Base-by-base conservation (phyloP, 1,140 invertebrate genomes). In the Papilio aristodemus region DNA sequence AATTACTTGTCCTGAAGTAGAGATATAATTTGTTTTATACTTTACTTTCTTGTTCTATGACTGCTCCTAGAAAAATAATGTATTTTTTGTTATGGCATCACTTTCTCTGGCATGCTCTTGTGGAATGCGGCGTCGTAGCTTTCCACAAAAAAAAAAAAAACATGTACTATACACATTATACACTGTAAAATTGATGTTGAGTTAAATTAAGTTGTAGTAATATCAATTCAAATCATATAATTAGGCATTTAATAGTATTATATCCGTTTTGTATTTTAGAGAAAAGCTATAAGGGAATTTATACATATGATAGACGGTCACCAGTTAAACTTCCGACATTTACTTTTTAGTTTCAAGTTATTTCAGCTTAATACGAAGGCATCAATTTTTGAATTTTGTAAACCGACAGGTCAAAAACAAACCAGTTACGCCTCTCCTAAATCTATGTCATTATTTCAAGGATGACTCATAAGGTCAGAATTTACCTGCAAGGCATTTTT, bases 381-480 rank as follows among this genome's bases (percentile, higher is more conserved):
- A n/a, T n/a, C n/a, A 54, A 11, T 54, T 54, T 22, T 54, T 3
- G 9, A 3, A 22, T 19, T 11, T 0, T 54, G 3, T 11, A 3
- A 54, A 3, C 46, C 9, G 46, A 4, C 19, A 54, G 1, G 11
- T 58, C 57, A 17, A 59, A 27, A 0, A 27, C 11, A 58, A 58
- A 57, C 50, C 4, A 25, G 8, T 17, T 2, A 8, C n/a, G n/a
- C 27, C 13, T 59, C n/a, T 17, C 14, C 14, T 7, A 17, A 59
- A 37, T 59, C 32, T 36, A 59, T 59, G 14, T 14, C 27, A 59
- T 59, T 37, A 62, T 62, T 62, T 19, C 36, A 22, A 62, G 36
- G 36, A 32, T 62, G 59, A 62, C 59, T 32, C 14, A 62, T 11
- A 39, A 62, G 59, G 59, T 62, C 59, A 62, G 25, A 37, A 62